phyloP scores from a whole-genome alignment of 2,113 vertebrate genomes.

The Pristiophorus japonicus region DNA sequence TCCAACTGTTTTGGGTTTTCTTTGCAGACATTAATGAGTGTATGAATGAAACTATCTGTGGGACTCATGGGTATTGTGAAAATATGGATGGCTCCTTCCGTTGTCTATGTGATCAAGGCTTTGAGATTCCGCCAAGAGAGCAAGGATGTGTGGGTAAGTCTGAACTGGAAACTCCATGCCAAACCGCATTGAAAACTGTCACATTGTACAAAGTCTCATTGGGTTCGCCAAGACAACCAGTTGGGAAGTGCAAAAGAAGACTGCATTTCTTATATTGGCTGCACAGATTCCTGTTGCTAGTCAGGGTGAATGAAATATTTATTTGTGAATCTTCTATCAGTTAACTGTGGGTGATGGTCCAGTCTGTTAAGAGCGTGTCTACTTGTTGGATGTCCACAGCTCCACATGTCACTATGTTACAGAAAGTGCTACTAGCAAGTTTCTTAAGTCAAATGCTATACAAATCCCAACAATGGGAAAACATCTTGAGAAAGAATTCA shows the following conservation, averaged over 20 bases:
- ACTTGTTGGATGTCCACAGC: background rate
- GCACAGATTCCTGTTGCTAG: background rate
- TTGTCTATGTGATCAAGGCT: slow-evolving; percentile 62
- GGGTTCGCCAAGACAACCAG: background rate
- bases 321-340: background rate
- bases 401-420: background rate
- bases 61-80: slow-evolving; percentile 60
- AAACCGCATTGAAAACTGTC: slow-evolving; percentile 56
- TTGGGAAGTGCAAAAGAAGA: background rate
- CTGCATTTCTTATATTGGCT: too few species aligned
- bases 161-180: slow-evolving; percentile 35
- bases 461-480: background rate
- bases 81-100: slow-evolving; percentile 61
- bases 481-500: background rate
- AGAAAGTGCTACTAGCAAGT: background rate
- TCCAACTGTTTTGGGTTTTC: slow-evolving; percentile 16
- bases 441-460: background rate
- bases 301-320: background rate
- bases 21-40: slow-evolving; percentile 62
- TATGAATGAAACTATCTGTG: slow-evolving; percentile 58
- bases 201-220: background rate
- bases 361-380: background rate
- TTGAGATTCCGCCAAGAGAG: slow-evolving; percentile 47
- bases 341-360: background rate
- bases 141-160: slow-evolving; percentile 58